phyloP scores from a whole-genome alignment of 1,140 invertebrate genomes.

The Aphaenogaster rudis region DNA sequence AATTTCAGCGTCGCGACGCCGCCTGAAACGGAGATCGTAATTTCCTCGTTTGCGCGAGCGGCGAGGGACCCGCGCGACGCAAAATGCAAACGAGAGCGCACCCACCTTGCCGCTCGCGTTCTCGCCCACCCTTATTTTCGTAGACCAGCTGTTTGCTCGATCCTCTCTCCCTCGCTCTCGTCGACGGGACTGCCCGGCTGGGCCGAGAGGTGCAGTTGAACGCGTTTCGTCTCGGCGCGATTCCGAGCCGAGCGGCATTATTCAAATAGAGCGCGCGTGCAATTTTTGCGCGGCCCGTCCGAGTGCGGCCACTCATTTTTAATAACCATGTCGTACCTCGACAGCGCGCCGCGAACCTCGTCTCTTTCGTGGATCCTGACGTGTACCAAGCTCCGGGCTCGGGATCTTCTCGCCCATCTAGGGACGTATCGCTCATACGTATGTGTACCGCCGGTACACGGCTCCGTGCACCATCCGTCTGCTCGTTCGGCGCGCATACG shows the following conservation, averaged over 20 bases:
- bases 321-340: conserved; percentile 54
- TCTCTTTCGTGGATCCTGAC: background rate
- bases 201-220: background rate
- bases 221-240: background rate
- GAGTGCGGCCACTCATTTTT: conserved; percentile 65
- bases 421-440: conserved; percentile 4
- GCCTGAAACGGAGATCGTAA: conserved; percentile 15
- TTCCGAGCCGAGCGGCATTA: conserved; percentile 21
- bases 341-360: background rate
- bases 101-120: background rate
- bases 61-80: conserved; percentile 18
- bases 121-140: conserved; percentile 18
- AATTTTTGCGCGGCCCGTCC: conserved; percentile 63
- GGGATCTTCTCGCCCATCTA: background rate
- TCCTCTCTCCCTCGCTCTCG: background rate
- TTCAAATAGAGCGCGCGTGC: conserved; percentile 55
- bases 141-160: conserved; percentile 17
- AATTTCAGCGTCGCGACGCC: conserved; percentile 26
- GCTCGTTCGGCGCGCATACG: conserved; percentile 71
- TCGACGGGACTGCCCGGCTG: background rate
- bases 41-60: conserved; percentile 4
- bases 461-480: conserved; percentile 55
- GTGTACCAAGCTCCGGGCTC: background rate
- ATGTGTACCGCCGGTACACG: background rate
- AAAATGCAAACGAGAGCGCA: conserved; percentile 40